A percentile compares a stretch with the other conserved stretches of the same genome.
phyloP scores from a whole-genome alignment of 64 coral and sea anemone species.

The Stichodactyla mertensii region DNA sequence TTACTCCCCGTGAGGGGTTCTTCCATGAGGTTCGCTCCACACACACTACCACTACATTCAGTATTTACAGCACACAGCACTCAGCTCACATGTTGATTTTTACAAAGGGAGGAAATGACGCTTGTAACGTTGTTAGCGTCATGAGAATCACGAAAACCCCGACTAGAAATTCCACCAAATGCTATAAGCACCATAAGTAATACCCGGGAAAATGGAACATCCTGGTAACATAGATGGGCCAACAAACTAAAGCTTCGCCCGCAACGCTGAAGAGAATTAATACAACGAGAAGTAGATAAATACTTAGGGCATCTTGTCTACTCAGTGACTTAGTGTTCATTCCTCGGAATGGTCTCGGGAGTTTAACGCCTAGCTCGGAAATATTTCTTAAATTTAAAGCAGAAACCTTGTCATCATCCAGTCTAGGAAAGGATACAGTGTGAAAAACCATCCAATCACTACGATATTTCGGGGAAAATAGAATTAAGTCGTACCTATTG shows the following conservation, averaged over 20 bases:
- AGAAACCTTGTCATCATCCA: not conserved
- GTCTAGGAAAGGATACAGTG: not conserved
- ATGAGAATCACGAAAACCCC: not conserved
- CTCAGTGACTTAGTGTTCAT: not conserved
- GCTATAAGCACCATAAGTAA: conserved; percentile 13
- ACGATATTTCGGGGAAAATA: too few relatives aligned
- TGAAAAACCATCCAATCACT: too few relatives aligned
- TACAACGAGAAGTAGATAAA: not conserved
- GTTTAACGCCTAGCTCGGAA: not conserved
- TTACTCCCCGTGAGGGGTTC: too few relatives aligned
- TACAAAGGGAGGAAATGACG: too few relatives aligned
- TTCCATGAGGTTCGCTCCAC: too few relatives aligned
- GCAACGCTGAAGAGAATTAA: not conserved
- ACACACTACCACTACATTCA: too few relatives aligned
- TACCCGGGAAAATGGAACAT: not conserved
- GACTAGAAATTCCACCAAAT: conserved; percentile 1
- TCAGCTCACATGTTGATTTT: too few relatives aligned
- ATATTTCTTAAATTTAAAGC: not conserved
- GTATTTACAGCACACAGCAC: too few relatives aligned
- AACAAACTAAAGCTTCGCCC: not conserved
- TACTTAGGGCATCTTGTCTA: not conserved
- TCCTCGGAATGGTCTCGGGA: not conserved
- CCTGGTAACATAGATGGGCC: not conserved
- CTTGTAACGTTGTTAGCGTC: too few relatives aligned
- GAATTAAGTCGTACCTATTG: too few relatives aligned